Evolutionary conservation across 2,797 vertebrate species (phyloP), one percentile per base, ranked within the genome.

Genomic region (Myiotriccus ornatus): DNA sequence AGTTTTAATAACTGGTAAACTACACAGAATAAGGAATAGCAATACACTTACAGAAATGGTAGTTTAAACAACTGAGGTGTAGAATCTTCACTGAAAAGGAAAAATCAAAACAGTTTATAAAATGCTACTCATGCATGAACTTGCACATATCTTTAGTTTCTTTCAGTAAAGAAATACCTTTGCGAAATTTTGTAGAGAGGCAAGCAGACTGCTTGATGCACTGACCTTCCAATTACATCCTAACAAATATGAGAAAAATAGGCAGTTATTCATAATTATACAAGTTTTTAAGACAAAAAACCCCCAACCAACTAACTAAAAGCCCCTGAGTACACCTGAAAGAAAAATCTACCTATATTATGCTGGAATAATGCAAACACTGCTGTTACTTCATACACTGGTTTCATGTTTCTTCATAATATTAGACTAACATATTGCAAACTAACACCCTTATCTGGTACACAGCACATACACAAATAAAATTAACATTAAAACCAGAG

Each of bases 191-290:
- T 98, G 96, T 99, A 99, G 23, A 99, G 97, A 34, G 98, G 97
- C 89, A 99, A 96, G 94, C 98, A 98, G 75, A 98, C 87, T 19
- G 98, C 98, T 96, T 98, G 98, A 93, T 97, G 98, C 64, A 99
- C 98, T 6, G 99, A 99, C 92, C 97, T 98, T 44, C 99, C 99
- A 96, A 99, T 99, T 37, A 99, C 98, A 97, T 99, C 98, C 99
- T 99, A 97, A 79, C 93, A 94, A 95, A 93, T 9, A 95, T 8
- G 95, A 22, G 10, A 79, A 52, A 96, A 93, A 96, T 20, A 94
- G 73, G 27, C 9, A 90, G 34, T 50, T 77, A 75, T 15, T 73
- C 14, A 34, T 11, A 79, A 39, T 52, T n/a, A 57, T 14, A 20
- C 24, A 67, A 1, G 3, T 18, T 79, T 85, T 89, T 32, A 75